Conservation (phyloP, 2,113 vertebrate genomes). For the Pangasianodon hypophthalmus region DNA sequence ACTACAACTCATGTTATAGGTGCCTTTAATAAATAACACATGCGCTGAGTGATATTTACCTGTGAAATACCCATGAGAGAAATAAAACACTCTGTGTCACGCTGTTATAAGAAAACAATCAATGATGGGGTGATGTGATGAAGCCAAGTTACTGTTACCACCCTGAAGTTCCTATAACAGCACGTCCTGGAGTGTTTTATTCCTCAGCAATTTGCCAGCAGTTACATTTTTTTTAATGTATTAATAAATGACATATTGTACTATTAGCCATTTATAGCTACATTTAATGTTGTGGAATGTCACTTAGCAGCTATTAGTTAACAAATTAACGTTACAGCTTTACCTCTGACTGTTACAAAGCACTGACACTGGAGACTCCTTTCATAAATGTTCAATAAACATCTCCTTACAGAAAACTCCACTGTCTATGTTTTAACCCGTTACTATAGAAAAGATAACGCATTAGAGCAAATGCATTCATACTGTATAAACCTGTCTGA, state of each 20-base stretch:
- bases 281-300: neutral
- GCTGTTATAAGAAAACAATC: too few relatives aligned
- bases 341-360: neutral
- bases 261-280: neutral
- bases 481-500: neutral
- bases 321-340: too few relatives aligned
- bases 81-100: neutral
- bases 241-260: neutral
- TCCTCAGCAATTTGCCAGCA: too few relatives aligned
- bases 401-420: neutral
- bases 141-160: too few relatives aligned
- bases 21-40: neutral
- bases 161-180: too few relatives aligned
- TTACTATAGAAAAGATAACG: neutral
- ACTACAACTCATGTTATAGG: neutral
- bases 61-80: neutral
- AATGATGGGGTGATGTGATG: too few relatives aligned
- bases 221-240: too few relatives aligned
- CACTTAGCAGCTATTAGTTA: too few relatives aligned
- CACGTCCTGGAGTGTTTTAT: too few relatives aligned
- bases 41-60: neutral
- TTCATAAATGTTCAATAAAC: neutral
- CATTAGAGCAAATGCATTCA: neutral
- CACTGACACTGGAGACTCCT: neutral
- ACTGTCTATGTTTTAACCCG: neutral